phyloP scores from a whole-genome alignment of 2,113 vertebrate genomes.

The Thunnus maccoyii region DNA sequence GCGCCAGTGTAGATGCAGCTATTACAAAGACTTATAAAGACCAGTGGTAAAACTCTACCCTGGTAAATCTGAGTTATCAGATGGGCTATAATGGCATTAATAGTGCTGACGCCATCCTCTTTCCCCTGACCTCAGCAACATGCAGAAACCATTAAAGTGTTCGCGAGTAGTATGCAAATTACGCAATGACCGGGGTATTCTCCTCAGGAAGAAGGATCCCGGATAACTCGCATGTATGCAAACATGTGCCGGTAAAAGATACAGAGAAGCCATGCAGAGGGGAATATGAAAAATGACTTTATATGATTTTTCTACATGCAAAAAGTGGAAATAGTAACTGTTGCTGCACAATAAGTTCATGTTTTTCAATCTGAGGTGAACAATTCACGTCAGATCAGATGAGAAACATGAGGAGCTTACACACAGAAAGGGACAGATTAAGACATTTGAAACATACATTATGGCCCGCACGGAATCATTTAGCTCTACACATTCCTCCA shows the following conservation, averaged over 20 bases:
- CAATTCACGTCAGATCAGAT: not conserved
- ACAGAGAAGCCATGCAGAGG: not conserved
- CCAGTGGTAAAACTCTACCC: not conserved
- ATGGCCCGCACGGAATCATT: not conserved
- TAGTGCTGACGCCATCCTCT: constrained; percentile 37
- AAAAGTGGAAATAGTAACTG: not conserved
- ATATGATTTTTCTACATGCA: not conserved
- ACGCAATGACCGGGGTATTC: constrained; percentile 13
- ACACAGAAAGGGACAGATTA: not conserved
- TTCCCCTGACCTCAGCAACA: constrained; percentile 41
- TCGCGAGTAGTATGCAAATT: constrained; percentile 50
- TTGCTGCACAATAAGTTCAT: not conserved
- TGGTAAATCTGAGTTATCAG: constrained; percentile 33
- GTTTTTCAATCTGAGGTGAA: not conserved
- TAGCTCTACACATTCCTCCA: not conserved
- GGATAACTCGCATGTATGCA: not conserved
- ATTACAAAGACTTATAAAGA: constrained; percentile 1
- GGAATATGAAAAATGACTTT: not conserved
- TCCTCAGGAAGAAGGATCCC: constrained; percentile 36
- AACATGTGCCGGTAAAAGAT: not conserved
- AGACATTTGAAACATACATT: not conserved
- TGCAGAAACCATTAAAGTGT: constrained; percentile 25
- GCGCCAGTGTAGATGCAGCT: not conserved
- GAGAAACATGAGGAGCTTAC: not conserved
- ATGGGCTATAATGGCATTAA: constrained; percentile 16